Percentiles rank a stretch among this genome's conserved stretches.
Conservation (phyloP, 2,888 invertebrate genomes). For the Agriotes lineatus region DNA sequence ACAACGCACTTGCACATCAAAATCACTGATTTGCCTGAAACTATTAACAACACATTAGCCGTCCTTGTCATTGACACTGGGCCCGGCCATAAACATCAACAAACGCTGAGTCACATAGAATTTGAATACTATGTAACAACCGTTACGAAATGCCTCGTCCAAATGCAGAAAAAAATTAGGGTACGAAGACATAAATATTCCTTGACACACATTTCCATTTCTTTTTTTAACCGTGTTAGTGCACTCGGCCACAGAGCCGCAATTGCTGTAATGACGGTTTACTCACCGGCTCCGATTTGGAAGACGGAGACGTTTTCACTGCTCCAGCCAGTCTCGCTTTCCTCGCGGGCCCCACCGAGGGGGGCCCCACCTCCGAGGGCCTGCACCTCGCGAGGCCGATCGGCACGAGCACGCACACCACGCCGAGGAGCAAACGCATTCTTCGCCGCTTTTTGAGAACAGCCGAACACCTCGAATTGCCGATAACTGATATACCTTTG, state of each 20-base stretch:
- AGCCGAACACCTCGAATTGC: slow-evolving; percentile 3
- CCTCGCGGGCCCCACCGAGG: slow-evolving; percentile 5
- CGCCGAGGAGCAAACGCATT: slow-evolving; percentile 19
- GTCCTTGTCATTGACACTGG: no score
- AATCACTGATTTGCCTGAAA: no score
- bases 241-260: slow-evolving; percentile 8
- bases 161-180: slow-evolving; percentile 9
- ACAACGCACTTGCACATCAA: no score
- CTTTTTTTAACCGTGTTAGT: slow-evolving; percentile 35
- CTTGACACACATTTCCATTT: slow-evolving; percentile 31
- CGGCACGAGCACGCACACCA: slow-evolving; percentile 17
- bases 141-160: neutral
- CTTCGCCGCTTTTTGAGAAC: slow-evolving; percentile 25
- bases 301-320: slow-evolving; percentile 28
- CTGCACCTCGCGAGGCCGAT: slow-evolving; percentile 24
- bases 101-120: no score
- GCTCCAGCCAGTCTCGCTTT: slow-evolving; percentile 29
- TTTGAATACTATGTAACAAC: neutral
- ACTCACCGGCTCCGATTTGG: slow-evolving; percentile 33
- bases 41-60: no score
- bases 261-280: slow-evolving; percentile 6
- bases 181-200: slow-evolving; percentile 17
- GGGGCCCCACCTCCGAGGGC: slow-evolving; percentile 11
- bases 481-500: slow-evolving; percentile 17
- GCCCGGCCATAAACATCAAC: no score